Percentiles rank a stretch among this genome's conserved stretches.
phyloP scores from a whole-genome alignment of 2,797 vertebrate species.

The Rhyacichthys aspro region DNA sequence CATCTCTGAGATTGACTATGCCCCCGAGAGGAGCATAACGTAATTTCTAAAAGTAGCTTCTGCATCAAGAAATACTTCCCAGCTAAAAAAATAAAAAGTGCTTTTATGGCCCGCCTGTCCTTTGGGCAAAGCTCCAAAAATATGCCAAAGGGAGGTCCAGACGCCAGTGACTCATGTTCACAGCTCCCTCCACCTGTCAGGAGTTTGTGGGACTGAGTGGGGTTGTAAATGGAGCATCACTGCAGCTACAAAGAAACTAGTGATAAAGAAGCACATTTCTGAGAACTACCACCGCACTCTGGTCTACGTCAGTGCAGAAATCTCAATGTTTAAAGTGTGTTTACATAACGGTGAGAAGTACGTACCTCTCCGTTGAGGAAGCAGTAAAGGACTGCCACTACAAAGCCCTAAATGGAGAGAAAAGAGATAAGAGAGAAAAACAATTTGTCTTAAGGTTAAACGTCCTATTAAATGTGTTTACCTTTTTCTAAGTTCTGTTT shows the following conservation, averaged over 20 bases:
- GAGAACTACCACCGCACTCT: slow-evolving; percentile 14
- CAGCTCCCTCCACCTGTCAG: slow-evolving; percentile 24
- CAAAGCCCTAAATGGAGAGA: slow-evolving; percentile 86
- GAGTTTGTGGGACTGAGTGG: slow-evolving; percentile 16
- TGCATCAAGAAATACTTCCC: slow-evolving; percentile 35
- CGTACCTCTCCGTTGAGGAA: slow-evolving; percentile 89
- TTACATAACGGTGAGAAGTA: slow-evolving; percentile 32
- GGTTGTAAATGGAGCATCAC: slow-evolving; percentile 6
- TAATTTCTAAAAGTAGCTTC: slow-evolving; percentile 52
- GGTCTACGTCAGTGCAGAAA: slow-evolving; percentile 17
- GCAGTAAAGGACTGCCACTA: slow-evolving; percentile 96
- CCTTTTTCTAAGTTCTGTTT: slow-evolving; percentile 3
- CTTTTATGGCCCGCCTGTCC: slow-evolving; percentile 50
- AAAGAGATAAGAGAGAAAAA: slow-evolving; percentile 24
- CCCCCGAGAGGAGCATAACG: slow-evolving; percentile 53
- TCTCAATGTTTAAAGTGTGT: slow-evolving; percentile 12
- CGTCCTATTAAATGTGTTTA: slow-evolving; percentile 1
- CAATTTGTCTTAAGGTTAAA: not conserved
- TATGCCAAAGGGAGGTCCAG: slow-evolving; percentile 36
- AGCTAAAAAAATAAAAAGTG: slow-evolving; percentile 27
- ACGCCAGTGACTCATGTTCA: slow-evolving; percentile 44
- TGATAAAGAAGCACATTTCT: slow-evolving; percentile 20
- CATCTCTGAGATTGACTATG: slow-evolving; percentile 60
- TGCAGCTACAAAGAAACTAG: slow-evolving; percentile 8
- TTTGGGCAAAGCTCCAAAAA: slow-evolving; percentile 39